Base-by-base conservation (phyloP, 2,888 invertebrate species). In the Minunthozetes semirufus region DNA sequence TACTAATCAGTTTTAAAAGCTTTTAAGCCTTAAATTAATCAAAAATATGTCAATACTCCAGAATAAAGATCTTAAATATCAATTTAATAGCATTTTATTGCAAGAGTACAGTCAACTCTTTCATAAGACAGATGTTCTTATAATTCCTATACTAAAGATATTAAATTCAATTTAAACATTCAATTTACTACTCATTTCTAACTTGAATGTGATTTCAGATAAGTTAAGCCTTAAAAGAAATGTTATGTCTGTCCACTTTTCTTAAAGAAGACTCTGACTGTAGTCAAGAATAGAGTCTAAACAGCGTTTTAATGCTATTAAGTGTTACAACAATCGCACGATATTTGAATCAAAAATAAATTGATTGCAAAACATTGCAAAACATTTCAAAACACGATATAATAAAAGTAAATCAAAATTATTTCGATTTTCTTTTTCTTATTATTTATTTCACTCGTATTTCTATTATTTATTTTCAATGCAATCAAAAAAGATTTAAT, bases 301-400 rank as follows among this genome's bases (percentile, higher is more conserved):
- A 50, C 2, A 33, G 33, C 11, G 19, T 50, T 50, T 19, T 50
- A 19, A 50, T 50, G 11, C 19, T 19, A 50, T 19, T 50, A 19
- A 19, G 50, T 50, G 50, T 50, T n/a, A n/a, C 19, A 50, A 50
- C 50, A 50, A 50, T 50, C 5, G 50, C 50, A 50, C 50, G 50
- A 50, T 19, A 50, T 50, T 19, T 19, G 11, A 50, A 50, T 50
- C 50, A 50, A n/a, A 50, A 19, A 50, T 50, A 50, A 50, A 50
- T 50, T 50, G 50, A 50, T 50, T 50, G 50, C 50, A 50, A 50
- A n/a, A n/a, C n/a, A n/a, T n/a, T n/a, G n/a, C n/a, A n/a, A n/a
- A n/a, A n/a, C n/a, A n/a, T n/a, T n/a, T n/a, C n/a, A n/a, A n/a
- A n/a, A 50, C 50, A 50, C 50, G 50, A 5, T 50, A 42, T n/a